These are phyloP conservation scores for Drosophila quinaria DNA, from an alignment of 2,888 invertebrate species.

Conservation along the genomic window DNA sequence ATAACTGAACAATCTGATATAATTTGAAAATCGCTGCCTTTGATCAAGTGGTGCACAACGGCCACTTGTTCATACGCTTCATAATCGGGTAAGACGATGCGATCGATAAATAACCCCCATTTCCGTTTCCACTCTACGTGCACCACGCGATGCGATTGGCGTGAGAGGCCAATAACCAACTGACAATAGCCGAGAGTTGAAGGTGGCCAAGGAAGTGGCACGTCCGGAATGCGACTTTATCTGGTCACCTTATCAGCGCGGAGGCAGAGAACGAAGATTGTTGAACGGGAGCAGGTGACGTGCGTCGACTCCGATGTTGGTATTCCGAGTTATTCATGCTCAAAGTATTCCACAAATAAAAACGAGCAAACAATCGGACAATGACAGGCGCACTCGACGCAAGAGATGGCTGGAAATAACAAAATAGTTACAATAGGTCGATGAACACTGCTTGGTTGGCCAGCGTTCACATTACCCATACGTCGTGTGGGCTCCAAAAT, in stretches of 20 bases:
- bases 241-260: slow-evolving; percentile 41
- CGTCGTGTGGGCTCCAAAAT: slow-evolving; percentile 32
- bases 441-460: background rate
- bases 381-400: slow-evolving; percentile 4
- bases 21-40: background rate
- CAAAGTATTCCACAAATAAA: slow-evolving; percentile 24
- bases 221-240: slow-evolving; percentile 24
- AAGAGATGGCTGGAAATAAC: slow-evolving; percentile 1
- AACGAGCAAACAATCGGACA: slow-evolving; percentile 17
- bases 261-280: background rate
- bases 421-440: slow-evolving; percentile 27
- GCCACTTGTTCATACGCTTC: background rate
- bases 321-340: slow-evolving; percentile 32
- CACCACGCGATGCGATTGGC: background rate
- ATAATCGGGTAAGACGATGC: slow-evolving; percentile 8
- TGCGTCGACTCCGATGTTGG: background rate
- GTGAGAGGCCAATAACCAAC: slow-evolving; percentile 21
- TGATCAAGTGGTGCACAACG: slow-evolving; percentile 9
- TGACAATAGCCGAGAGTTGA: background rate
- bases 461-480: slow-evolving; percentile 42
- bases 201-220: slow-evolving; percentile 11
- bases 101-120: background rate
- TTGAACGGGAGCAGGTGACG: slow-evolving; percentile 2
- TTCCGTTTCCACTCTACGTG: slow-evolving; percentile 45
- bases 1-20: slow-evolving; percentile 28